These are phyloP conservation scores for Phyllostomus hastatus DNA, from an alignment of 2,113 vertebrate genomes.

Conservation along the genomic window DNA sequence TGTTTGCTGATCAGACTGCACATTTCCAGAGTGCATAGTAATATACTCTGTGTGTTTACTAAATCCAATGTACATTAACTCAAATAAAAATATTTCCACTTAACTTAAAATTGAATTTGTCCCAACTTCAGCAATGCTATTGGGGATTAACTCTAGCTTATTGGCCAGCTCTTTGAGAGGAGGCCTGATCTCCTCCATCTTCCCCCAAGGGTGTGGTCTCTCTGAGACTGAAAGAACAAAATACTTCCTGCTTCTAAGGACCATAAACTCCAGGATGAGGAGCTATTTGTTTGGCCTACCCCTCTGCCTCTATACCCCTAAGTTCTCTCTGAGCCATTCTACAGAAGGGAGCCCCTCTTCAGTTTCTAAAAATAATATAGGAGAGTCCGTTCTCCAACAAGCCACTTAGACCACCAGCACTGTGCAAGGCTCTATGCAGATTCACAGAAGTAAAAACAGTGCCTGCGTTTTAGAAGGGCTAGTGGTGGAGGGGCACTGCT, in stretches of 20 bases:
- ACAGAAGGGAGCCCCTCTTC: background rate
- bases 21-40: slow-evolving; percentile 30
- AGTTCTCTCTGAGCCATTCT: background rate
- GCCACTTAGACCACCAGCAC: background rate
- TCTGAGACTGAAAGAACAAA: background rate
- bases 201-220: background rate
- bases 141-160: background rate
- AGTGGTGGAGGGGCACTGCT: background rate
- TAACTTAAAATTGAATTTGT: slow-evolving; percentile 53
- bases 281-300: background rate
- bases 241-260: background rate
- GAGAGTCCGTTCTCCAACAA: background rate
- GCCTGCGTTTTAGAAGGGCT: background rate
- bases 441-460: background rate
- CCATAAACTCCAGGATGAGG: background rate
- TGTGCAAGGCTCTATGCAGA: background rate
- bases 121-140: slow-evolving; percentile 18
- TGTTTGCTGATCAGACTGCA: slow-evolving; percentile 59
- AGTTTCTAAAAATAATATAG: background rate
- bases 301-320: background rate
- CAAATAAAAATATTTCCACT: slow-evolving; percentile 70
- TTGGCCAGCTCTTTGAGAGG: background rate
- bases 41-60: slow-evolving; percentile 58
- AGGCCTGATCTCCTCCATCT: background rate
- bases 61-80: slow-evolving; percentile 56